phyloP scores from a whole-genome alignment of 1,140 invertebrate species.

The Drosophila tropicalis region DNA sequence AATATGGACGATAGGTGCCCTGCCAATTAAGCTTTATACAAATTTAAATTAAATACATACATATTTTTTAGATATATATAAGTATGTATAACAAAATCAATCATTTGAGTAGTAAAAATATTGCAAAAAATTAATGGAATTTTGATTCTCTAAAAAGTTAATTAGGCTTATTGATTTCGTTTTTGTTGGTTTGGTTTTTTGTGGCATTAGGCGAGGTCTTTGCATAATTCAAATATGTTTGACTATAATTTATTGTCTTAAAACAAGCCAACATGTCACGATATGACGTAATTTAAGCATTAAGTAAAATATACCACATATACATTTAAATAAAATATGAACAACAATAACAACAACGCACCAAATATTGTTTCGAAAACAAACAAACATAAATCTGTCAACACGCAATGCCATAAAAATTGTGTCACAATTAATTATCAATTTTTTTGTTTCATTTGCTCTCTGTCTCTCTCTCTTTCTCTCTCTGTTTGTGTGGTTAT shows the following conservation, averaged over 20 bases:
- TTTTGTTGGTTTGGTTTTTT: not conserved
- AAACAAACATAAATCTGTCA: constrained; percentile 73
- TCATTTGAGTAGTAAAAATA: not conserved
- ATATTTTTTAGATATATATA: not conserved
- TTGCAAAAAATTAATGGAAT: constrained; percentile 7
- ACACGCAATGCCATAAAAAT: constrained; percentile 69
- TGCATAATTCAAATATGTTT: constrained; percentile 19
- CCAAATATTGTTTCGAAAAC: constrained; percentile 31
- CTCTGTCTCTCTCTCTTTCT: constrained; percentile 8
- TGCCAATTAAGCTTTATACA: constrained; percentile 27
- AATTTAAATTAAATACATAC: constrained; percentile 16
- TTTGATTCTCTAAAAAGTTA: constrained; percentile 6
- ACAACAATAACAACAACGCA: constrained; percentile 39
- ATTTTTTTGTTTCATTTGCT: constrained; percentile 15
- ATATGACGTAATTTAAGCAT: constrained; percentile 54
- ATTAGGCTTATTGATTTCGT: constrained; percentile 12
- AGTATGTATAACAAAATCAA: not conserved
- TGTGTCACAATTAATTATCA: constrained; percentile 72
- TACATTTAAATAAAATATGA: constrained; percentile 24
- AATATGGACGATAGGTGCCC: constrained; percentile 25
- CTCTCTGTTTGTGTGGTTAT: constrained; percentile 29
- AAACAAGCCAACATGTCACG: constrained; percentile 22
- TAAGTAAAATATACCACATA: constrained; percentile 25
- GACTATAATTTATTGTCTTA: constrained; percentile 18
- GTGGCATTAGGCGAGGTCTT: constrained; percentile 13